Percentiles rank a stretch among this genome's conserved stretches.
Evolutionary conservation across 1,140 invertebrate genomes (phyloP).

Genomic region (Drosophila suzukii): DNA sequence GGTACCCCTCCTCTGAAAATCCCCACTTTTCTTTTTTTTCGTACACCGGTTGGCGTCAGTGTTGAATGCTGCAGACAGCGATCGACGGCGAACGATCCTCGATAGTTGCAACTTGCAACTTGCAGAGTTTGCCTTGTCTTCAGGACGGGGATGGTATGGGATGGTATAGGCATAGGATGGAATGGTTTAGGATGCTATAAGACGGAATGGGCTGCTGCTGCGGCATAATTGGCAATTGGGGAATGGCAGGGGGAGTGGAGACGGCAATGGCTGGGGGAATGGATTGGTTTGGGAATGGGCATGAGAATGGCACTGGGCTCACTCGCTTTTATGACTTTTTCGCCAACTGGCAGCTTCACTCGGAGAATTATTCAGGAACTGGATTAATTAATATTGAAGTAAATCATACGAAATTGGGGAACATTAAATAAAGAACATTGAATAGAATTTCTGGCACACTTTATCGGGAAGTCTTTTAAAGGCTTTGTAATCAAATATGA

Average conservation of each 20-base stretch:
- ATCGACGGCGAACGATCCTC: constrained; percentile 68
- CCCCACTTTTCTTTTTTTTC: constrained; percentile 3
- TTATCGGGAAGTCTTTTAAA: too few species aligned
- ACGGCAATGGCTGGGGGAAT: constrained; percentile 41
- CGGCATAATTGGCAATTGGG: constrained; percentile 79
- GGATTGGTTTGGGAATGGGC: constrained; percentile 36
- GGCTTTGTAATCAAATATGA: too few species aligned
- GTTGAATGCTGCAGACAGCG: constrained; percentile 58
- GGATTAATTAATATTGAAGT: neutral
- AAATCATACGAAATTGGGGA: too few species aligned
- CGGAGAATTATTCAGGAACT: neutral
- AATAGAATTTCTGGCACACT: too few species aligned
- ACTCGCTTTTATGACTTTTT: constrained; percentile 71
- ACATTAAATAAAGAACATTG: too few species aligned
- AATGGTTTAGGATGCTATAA: constrained; percentile 14
- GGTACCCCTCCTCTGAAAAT: neutral
- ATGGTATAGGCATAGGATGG: constrained; percentile 23
- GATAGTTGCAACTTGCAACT: constrained; percentile 56
- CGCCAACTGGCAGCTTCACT: constrained; percentile 27
- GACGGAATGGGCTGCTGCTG: constrained; percentile 18
- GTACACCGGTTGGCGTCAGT: constrained; percentile 59
- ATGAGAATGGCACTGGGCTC: constrained; percentile 58
- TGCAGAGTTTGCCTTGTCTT: constrained; percentile 67
- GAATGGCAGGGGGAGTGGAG: constrained; percentile 46
- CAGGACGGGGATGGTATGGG: constrained; percentile 1